phyloP scores from a whole-genome alignment of 2,797 vertebrate species.

The Dendrocincla fuliginosa region DNA sequence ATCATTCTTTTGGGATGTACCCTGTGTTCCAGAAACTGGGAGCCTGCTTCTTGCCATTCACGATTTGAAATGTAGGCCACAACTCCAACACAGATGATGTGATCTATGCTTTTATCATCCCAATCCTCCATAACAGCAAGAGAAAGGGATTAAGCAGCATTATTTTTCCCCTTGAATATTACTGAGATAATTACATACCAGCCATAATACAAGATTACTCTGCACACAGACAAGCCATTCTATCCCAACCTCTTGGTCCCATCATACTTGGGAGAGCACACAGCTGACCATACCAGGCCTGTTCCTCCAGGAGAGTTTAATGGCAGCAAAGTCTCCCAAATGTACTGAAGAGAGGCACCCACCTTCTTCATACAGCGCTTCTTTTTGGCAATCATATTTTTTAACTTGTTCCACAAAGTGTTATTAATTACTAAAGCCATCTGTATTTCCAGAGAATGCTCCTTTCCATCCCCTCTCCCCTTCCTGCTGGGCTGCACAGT shows the following conservation, averaged over 20 bases:
- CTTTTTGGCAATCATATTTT: not conserved
- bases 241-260: not conserved
- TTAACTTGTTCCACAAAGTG: not conserved
- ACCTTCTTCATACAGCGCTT: not conserved
- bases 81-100: not conserved
- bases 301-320: not conserved
- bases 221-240: rapidly evolving
- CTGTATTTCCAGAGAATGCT: not conserved
- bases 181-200: not conserved
- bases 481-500: not conserved
- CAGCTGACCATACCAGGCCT: not conserved
- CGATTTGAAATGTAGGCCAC: not conserved
- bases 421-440: not conserved
- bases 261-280: not conserved
- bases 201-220: not conserved
- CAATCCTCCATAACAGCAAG: not conserved
- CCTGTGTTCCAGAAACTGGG: not conserved
- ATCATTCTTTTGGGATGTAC: not conserved
- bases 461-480: not conserved
- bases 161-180: not conserved
- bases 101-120: not conserved
- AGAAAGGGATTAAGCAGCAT: not conserved
- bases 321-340: not conserved
- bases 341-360: not conserved
- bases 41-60: not conserved